These are phyloP conservation scores for Aphaenogaster rudis DNA, from an alignment of 1,140 invertebrate genomes.

Conservation along the genomic window DNA sequence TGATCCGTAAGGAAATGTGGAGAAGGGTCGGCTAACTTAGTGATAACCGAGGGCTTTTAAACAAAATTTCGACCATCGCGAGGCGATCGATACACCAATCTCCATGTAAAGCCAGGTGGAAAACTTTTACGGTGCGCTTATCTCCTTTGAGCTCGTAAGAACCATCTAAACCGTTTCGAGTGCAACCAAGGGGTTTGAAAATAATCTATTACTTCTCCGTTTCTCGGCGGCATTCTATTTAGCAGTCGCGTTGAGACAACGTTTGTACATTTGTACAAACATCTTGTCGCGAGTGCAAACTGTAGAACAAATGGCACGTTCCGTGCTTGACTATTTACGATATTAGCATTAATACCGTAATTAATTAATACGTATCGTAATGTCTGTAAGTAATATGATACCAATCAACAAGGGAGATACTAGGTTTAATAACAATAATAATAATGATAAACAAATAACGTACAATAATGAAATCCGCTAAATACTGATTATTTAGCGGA, in stretches of 20 bases:
- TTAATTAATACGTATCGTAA: slow-evolving; percentile 19
- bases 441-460: slow-evolving; percentile 10
- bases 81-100: slow-evolving; percentile 50
- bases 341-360: slow-evolving; percentile 19
- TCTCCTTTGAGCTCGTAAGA: slow-evolving; percentile 48
- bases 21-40: slow-evolving; percentile 2
- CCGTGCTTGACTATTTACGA: not conserved
- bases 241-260: not conserved
- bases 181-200: slow-evolving; percentile 42
- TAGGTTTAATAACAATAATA: slow-evolving; percentile 16
- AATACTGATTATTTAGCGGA: slow-evolving; percentile 24
- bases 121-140: slow-evolving; percentile 54
- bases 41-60: slow-evolving; percentile 44
- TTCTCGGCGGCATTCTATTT: slow-evolving; percentile 18
- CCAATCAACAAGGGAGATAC: not conserved
- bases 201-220: slow-evolving; percentile 48
- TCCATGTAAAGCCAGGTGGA: slow-evolving; percentile 46
- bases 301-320: not conserved
- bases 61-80: slow-evolving; percentile 38
- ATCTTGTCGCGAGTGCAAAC: not conserved
- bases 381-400: slow-evolving; percentile 19
- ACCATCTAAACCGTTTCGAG: slow-evolving; percentile 48
- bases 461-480: not conserved
- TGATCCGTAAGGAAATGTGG: slow-evolving; percentile 17
- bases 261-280: slow-evolving; percentile 2